Evolutionary conservation across 2,797 vertebrate species (phyloP).

Genomic region (Hypotaenidia okinawae): DNA sequence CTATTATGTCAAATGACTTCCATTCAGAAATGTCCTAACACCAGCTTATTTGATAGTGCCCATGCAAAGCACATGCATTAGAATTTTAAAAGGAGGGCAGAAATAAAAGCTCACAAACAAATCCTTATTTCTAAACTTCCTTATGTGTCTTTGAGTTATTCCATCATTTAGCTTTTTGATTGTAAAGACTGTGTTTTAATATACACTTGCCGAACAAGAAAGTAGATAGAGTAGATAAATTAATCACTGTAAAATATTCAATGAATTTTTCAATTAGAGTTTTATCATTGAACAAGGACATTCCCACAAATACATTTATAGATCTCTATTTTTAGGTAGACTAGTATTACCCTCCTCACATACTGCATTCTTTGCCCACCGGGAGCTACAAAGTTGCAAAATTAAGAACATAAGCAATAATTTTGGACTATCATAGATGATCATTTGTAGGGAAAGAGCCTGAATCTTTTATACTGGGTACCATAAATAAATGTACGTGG

Average conservation of each 20-base stretch:
- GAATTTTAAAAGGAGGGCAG: neutral
- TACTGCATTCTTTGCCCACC: neutral
- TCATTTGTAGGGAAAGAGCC: neutral
- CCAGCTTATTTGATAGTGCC: neutral
- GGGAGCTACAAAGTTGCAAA: neutral
- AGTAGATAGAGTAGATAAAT: neutral
- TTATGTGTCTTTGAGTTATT: neutral
- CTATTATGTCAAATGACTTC: neutral
- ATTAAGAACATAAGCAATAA: neutral
- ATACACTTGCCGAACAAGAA: neutral
- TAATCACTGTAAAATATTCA: neutral
- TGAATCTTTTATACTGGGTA: neutral
- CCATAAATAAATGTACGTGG: neutral
- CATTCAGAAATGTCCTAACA: neutral
- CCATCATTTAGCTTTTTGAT: neutral
- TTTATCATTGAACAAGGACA: neutral
- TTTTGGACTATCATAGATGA: neutral
- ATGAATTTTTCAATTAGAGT: slow-evolving; percentile 18
- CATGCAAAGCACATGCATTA: neutral
- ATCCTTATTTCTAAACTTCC: neutral
- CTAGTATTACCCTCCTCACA: neutral
- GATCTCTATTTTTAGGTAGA: neutral
- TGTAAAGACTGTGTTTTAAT: neutral
- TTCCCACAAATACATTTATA: neutral
- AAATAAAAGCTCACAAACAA: neutral